phyloP scores from a whole-genome alignment of 2,888 invertebrate species.

The Hirtodrosophila cameraria region DNA sequence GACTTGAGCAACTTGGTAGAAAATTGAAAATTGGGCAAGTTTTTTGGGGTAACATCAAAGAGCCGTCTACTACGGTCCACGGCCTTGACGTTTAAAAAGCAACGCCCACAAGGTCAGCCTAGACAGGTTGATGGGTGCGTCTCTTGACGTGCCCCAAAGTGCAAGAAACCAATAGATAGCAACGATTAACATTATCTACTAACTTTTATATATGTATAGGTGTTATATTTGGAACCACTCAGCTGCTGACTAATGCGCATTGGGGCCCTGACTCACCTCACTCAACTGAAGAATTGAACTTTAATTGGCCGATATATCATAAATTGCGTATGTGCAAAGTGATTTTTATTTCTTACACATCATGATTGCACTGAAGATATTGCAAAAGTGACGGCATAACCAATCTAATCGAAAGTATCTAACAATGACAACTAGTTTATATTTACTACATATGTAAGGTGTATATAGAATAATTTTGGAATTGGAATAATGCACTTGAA shows the following conservation, averaged over 20 bases:
- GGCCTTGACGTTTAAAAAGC: constrained; percentile 25
- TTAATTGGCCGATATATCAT: constrained; percentile 22
- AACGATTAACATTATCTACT: constrained; percentile 2
- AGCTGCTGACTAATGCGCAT: constrained; percentile 40
- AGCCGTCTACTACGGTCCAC: constrained; percentile 38
- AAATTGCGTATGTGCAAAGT: constrained; percentile 13
- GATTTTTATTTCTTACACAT: constrained; percentile 2
- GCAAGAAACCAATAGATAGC: constrained; percentile 12
- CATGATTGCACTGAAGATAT: constrained; percentile 11
- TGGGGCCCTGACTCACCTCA: constrained; percentile 36
- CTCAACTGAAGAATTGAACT: constrained; percentile 18
- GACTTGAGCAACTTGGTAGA: constrained; percentile 42
- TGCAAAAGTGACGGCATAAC: constrained; percentile 17
- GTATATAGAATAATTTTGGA: neutral
- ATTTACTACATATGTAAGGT: neutral
- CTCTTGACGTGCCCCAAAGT: constrained; percentile 42
- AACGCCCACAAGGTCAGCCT: constrained; percentile 52
- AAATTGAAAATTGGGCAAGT: constrained; percentile 61
- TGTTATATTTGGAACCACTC: constrained; percentile 5
- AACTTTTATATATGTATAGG: neutral
- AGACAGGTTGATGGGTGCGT: constrained; percentile 31
- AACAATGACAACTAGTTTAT: constrained; percentile 14
- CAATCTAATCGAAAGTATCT: constrained; percentile 1
- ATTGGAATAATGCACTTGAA: no score
- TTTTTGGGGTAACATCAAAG: constrained; percentile 60